A percentile compares a stretch with the other conserved stretches of the same genome.
phyloP scores from a whole-genome alignment of 30 jellyfish, hydroid and myxozoan species.

The Hydractinia symbiolongicarpus region DNA sequence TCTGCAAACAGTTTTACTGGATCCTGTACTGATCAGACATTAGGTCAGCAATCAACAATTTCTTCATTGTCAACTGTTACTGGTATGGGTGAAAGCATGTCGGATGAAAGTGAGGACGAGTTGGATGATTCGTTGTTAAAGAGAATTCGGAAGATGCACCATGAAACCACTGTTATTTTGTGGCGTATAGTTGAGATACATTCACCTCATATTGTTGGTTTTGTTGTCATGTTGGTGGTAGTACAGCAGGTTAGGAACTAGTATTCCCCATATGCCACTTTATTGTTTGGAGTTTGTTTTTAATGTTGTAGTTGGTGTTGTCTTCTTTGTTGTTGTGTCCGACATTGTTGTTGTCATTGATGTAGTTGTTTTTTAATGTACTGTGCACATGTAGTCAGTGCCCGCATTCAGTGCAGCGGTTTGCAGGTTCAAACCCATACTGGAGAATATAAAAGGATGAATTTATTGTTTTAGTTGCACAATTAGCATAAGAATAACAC shows the following conservation, averaged over 20 bases:
- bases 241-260: conserved; percentile 77
- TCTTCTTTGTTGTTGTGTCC: too few relatives aligned
- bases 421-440: too few relatives aligned
- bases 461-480: too few relatives aligned
- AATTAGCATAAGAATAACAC: too few relatives aligned
- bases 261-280: too few relatives aligned
- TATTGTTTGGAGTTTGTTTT: too few relatives aligned
- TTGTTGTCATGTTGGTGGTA: conserved; percentile 75
- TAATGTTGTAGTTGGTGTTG: too few relatives aligned
- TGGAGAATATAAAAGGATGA: too few relatives aligned
- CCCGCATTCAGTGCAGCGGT: too few relatives aligned
- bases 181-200: conserved; percentile 91
- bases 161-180: conserved; percentile 36
- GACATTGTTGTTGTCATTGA: too few relatives aligned
- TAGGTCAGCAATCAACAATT: not conserved
- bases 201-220: conserved; percentile 55
- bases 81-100: not conserved
- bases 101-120: conserved; percentile 2
- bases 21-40: not conserved
- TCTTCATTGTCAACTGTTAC: conserved; percentile 13
- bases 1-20: not conserved
- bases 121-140: not conserved
- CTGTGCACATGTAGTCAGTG: too few relatives aligned
- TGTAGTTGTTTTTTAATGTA: too few relatives aligned
- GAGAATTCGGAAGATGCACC: not conserved